These are phyloP conservation scores for Eciton burchellii DNA, from an alignment of 1,140 invertebrate genomes.

Conservation along the genomic window DNA sequence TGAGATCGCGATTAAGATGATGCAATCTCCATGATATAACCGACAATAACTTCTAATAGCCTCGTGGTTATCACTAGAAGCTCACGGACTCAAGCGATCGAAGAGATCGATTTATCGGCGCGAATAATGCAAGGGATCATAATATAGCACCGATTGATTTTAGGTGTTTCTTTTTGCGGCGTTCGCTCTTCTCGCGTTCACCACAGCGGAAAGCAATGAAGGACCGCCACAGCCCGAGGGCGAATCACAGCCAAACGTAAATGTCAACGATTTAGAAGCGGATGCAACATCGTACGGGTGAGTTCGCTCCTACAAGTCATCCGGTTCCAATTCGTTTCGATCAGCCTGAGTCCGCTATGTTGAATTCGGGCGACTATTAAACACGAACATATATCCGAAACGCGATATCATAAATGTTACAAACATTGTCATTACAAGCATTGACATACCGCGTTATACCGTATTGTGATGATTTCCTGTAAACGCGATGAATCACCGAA, in stretches of 20 bases:
- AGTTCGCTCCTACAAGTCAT: conserved; percentile 20
- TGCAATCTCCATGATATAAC: too few relatives aligned
- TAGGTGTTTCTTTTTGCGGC: conserved; percentile 35
- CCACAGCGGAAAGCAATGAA: background rate
- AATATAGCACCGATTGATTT: background rate
- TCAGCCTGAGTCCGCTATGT: too few relatives aligned
- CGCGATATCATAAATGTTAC: too few relatives aligned
- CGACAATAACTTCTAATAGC: background rate
- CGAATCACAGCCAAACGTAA: background rate
- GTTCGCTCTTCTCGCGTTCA: conserved; percentile 19
- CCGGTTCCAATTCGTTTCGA: background rate
- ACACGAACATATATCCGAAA: too few relatives aligned
- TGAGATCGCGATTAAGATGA: background rate
- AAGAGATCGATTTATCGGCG: background rate
- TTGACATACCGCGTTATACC: too few relatives aligned
- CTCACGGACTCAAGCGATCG: background rate
- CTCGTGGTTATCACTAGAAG: background rate
- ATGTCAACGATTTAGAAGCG: conserved; percentile 37
- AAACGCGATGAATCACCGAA: too few relatives aligned
- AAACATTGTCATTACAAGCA: too few relatives aligned
- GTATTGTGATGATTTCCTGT: too few relatives aligned
- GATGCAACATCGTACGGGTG: conserved; percentile 47
- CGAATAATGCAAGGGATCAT: background rate
- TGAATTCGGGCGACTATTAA: too few relatives aligned
- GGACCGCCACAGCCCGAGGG: background rate